Evolutionary conservation across 2,113 vertebrate genomes (phyloP).

Genomic region (Osmerus mordax): DNA sequence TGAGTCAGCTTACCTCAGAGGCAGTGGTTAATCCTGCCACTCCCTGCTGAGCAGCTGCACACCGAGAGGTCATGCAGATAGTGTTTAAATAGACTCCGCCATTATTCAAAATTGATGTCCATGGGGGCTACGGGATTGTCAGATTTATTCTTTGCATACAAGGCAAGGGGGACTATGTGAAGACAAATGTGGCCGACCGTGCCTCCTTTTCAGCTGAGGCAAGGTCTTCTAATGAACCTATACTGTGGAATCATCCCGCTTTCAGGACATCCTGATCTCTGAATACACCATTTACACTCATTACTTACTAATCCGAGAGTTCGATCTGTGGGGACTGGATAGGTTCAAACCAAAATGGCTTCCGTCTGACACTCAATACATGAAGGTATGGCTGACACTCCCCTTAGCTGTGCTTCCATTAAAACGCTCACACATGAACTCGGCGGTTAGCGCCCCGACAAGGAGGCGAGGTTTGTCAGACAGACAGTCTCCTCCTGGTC

Average conservation of each 20-base stretch:
- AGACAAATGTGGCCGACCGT: constrained; percentile 27
- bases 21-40: constrained; percentile 56
- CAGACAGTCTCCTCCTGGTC: background rate
- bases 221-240: constrained; percentile 6
- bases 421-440: no score
- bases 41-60: constrained; percentile 51
- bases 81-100: constrained; percentile 58
- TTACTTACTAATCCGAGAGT: no score
- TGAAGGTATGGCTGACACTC: no score
- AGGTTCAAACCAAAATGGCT: no score
- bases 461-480: background rate
- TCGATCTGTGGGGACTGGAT: no score
- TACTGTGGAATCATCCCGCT: background rate
- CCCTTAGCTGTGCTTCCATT: no score
- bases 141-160: background rate
- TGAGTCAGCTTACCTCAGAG: constrained; percentile 60
- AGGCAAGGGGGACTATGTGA: background rate
- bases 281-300: background rate
- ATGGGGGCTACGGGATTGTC: background rate
- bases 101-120: constrained; percentile 41
- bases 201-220: background rate
- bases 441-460: background rate
- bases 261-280: background rate
- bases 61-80: constrained; percentile 61
- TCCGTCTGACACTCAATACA: no score